Base-by-base conservation (phyloP, 2,888 invertebrate genomes). In the Clivina fossor region DNA sequence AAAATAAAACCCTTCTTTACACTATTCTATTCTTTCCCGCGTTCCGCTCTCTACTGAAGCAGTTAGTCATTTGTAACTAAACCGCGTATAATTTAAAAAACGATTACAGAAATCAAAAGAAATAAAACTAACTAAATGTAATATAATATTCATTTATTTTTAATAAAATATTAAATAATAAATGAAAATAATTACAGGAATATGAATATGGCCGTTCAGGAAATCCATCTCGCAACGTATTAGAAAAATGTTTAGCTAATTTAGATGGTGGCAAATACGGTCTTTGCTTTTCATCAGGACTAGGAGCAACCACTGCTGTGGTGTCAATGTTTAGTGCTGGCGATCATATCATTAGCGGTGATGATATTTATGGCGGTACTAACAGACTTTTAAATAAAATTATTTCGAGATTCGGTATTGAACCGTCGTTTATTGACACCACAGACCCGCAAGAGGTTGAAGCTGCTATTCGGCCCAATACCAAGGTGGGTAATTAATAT, bases 351-450 rank as follows among this genome's bases (percentile, higher is more conserved):
- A 72, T 99, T 35, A 85, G 88, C 65, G 85, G 89, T 58, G 93
- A 97, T 71, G 98, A 98, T 74, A 80, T 97, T 3, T 98, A 98
- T 68, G 98, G 98, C 48, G 98, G 97, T 15, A 93, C 92, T 1
- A 89, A 89, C 68, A 80, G 94, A 63, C 69, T 85, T 35, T 76
- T 83, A 60, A 77, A 77, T 74, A 79, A 75, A 65, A 67, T 74
- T 9, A 65, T 66, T 0, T 61, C 76, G 0, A 82, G 82, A 63
- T 80, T 89, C 69, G 89, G 88, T 2, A 79, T 98, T 15, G 78
- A 85, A 63, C 78, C 84, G 7, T 81, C 85, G 4, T 90, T 93
- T 71, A 83, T 88, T 15, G 93, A 97, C 73, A 81, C 87, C 56
- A 86, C 86, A 0, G 75, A 86, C 62, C 64, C 82, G 5, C 76